These are phyloP conservation scores for Diacarnus erythraeanus DNA, from an alignment of 37 sponge, comb jelly and placozoan species.

Conservation along the genomic window DNA sequence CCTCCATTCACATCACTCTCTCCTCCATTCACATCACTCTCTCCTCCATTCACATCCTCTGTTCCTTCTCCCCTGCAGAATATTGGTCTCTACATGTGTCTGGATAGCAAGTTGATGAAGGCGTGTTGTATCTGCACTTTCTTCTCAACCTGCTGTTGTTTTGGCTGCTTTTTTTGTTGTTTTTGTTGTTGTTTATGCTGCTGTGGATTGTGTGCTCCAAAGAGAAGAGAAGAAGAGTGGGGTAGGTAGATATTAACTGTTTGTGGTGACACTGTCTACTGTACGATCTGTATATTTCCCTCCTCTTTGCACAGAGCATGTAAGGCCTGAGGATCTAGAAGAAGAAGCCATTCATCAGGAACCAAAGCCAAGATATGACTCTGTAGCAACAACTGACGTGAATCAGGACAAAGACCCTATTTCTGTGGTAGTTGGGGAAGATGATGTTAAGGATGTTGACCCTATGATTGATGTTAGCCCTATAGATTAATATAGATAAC, in stretches of 20 bases:
- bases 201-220: conserved; percentile 52
- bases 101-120: conserved; percentile 42
- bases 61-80: conserved; percentile 10
- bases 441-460: no score
- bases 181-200: conserved; percentile 57
- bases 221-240: neutral
- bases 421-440: neutral
- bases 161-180: conserved; percentile 37
- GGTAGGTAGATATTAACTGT: neutral
- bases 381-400: neutral
- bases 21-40: no score
- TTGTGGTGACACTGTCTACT: neutral
- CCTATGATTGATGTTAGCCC: no score
- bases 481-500: neutral
- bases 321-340: conserved; percentile 30
- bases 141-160: conserved; percentile 34
- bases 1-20: no score
- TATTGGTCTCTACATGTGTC: conserved; percentile 31
- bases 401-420: neutral
- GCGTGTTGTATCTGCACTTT: conserved; percentile 8
- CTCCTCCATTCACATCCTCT: neutral
- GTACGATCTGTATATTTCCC: neutral
- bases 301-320: neutral
- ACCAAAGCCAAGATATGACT: neutral
- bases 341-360: conserved; percentile 21